Conservation (phyloP, 2,888 invertebrate genomes). For the Parnassius apollo region DNA sequence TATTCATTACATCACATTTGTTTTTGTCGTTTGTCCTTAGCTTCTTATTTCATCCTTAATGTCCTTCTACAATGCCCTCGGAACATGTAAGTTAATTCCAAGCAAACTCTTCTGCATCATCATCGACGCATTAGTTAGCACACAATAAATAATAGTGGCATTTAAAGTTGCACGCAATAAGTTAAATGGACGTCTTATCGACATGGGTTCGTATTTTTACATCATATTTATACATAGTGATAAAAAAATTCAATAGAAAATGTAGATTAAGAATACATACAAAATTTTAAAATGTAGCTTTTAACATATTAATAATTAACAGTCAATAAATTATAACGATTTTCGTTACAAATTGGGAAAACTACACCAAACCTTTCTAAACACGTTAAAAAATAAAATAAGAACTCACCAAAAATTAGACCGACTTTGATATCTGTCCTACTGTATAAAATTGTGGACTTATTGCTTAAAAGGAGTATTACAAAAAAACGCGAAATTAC, state of each 20-base stretch:
- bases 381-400: background rate
- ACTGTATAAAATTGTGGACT: background rate
- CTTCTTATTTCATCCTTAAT: slow-evolving; percentile 10
- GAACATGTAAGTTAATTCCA: background rate
- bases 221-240: too few relatives aligned
- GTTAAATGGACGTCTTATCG: slow-evolving; percentile 18
- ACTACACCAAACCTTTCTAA: too few relatives aligned
- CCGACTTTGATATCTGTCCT: background rate
- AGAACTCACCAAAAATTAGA: slow-evolving; percentile 13
- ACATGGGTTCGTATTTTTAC: background rate
- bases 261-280: too few relatives aligned
- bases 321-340: too few relatives aligned
- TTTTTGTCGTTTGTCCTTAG: slow-evolving; percentile 7
- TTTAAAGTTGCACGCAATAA: slow-evolving; percentile 15
- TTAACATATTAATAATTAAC: too few relatives aligned
- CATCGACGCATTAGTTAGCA: slow-evolving; percentile 4
- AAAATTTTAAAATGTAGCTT: too few relatives aligned
- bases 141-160: slow-evolving; percentile 15
- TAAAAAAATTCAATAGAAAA: too few relatives aligned
- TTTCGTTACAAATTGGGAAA: too few relatives aligned
- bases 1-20: slow-evolving; percentile 6
- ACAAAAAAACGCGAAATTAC: too few relatives aligned
- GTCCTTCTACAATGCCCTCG: slow-evolving; percentile 1
- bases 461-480: too few relatives aligned
- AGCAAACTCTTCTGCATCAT: background rate